Evolutionary conservation across 2,888 invertebrate species (phyloP).

Genomic region (Spodoptera exigua): DNA sequence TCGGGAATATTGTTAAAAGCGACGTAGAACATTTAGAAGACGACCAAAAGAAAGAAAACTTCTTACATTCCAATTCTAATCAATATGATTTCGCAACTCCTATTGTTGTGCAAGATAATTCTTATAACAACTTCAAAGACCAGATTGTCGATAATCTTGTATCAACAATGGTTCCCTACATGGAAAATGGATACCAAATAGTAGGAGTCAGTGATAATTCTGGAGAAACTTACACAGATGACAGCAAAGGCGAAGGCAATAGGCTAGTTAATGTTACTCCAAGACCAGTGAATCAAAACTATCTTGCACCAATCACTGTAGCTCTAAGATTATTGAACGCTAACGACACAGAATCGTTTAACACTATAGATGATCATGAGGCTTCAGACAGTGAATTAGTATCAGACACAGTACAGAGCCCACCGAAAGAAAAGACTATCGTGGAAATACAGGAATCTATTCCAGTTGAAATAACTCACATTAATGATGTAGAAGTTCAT

Average conservation of each 20-base stretch:
- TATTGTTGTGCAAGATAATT: conserved; percentile 83
- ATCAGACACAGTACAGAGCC: conserved; percentile 75
- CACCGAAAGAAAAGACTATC: conserved; percentile 83
- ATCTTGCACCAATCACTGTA: conserved; percentile 90
- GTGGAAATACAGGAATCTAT: conserved; percentile 92
- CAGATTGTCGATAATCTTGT: conserved; percentile 80
- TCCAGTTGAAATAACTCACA: conserved; percentile 86
- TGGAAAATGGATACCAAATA: conserved; percentile 83
- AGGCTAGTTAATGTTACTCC: conserved; percentile 85
- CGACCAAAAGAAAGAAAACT: conserved; percentile 60
- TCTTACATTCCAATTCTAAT: conserved; percentile 65
- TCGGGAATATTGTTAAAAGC: conserved; percentile 74
- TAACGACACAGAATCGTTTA: conserved; percentile 78
- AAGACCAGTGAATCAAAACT: conserved; percentile 87
- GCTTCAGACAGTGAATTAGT: conserved; percentile 80
- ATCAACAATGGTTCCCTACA: conserved; percentile 84
- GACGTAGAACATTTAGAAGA: conserved; percentile 66
- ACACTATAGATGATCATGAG: conserved; percentile 79
- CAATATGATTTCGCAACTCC: conserved; percentile 81
- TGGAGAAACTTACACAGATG: conserved; percentile 63
- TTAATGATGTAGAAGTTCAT: conserved; percentile 83
- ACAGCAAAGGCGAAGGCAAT: conserved; percentile 45
- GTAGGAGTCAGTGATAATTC: conserved; percentile 75
- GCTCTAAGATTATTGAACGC: conserved; percentile 87
- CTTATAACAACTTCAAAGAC: conserved; percentile 70